Evolutionary conservation across 2,797 vertebrate genomes (phyloP).

Genomic region (Falco berigora): DNA sequence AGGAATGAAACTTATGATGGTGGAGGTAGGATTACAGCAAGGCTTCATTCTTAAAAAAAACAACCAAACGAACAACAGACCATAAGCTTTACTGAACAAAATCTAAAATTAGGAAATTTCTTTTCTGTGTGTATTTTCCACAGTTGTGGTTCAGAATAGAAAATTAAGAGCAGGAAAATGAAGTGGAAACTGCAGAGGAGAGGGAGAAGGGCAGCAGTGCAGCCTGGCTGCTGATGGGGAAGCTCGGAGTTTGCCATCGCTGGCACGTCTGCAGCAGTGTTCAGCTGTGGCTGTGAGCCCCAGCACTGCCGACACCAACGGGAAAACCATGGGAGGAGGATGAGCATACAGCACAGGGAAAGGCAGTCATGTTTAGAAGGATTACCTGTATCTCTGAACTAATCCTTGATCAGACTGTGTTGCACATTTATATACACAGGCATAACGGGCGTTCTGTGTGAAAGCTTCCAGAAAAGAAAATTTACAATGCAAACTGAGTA

Average conservation of each 20-base stretch:
- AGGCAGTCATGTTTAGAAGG: background rate
- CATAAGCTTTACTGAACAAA: background rate
- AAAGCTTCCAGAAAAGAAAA: background rate
- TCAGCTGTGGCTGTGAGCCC: background rate
- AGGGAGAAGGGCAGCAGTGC: background rate
- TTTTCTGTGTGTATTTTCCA: background rate
- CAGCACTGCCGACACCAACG: background rate
- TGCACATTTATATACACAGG: too few relatives aligned
- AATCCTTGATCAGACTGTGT: background rate
- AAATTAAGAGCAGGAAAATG: background rate
- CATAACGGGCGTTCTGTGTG: background rate
- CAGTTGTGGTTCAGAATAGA: background rate
- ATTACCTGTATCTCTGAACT: background rate
- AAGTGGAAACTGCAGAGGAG: background rate
- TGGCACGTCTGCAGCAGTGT: rapidly evolving
- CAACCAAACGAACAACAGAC: background rate
- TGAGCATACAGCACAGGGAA: background rate
- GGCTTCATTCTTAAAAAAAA: background rate
- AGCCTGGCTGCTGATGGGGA: background rate
- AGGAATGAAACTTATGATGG: background rate
- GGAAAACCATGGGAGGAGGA: rapidly evolving
- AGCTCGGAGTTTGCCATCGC: background rate
- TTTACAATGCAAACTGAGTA: background rate
- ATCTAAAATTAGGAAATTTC: background rate
- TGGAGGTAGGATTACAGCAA: background rate